Evolutionary conservation across 1,140 invertebrate species (phyloP), one percentile per base, ranked within the genome.

Genomic region (Acyrthosiphon pisum): DNA sequence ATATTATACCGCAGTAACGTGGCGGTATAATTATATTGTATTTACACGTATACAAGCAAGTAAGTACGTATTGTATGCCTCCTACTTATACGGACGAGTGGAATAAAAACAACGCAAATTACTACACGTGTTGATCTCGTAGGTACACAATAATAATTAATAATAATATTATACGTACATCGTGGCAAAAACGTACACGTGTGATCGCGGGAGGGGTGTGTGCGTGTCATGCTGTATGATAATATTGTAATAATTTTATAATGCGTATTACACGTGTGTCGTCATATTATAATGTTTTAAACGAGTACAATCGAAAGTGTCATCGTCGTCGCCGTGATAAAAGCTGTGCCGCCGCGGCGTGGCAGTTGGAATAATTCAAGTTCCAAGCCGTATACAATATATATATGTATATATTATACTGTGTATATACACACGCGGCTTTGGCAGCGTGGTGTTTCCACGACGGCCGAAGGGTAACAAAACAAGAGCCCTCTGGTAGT

Each of bases 331-430:
- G 89, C 4, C 23, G 41, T 9, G 18, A n/a, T 68, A 90, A 90
- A 90, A 90, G 56, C 44, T 41, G 22, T 41, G n/a, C 37, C 18
- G 23, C 30, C 41, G 9, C 23, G 4, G 8, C 48, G 87, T 3
- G 37, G 37, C 37, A n/a, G 89, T 68, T 68, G 89, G 89, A 90
- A 90, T 68, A 90, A 68, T 90, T 90, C 30, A 90, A 90, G 53
- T 68, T 68, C 35, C 30, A 4, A 35, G 41, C 48, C 23, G 23
- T 76, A 18, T 76, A 76, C 30, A n/a, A n/a, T 14, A 68, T 30
- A 30, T 30, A 30, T 30, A 30, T 60, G 30, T 8, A 30, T 9
- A 30, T 22, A 4, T 14, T 14, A 46, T 46, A 46, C 0, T 6
- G 30, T n/a, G 14, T 30, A 30, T 30, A n/a, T 76, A 18, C 30